A percentile compares a stretch with the other conserved stretches of the same genome.
These are phyloP conservation scores for Prunella fulvescens DNA, from an alignment of 2,113 vertebrate species.

Conservation along the genomic window DNA sequence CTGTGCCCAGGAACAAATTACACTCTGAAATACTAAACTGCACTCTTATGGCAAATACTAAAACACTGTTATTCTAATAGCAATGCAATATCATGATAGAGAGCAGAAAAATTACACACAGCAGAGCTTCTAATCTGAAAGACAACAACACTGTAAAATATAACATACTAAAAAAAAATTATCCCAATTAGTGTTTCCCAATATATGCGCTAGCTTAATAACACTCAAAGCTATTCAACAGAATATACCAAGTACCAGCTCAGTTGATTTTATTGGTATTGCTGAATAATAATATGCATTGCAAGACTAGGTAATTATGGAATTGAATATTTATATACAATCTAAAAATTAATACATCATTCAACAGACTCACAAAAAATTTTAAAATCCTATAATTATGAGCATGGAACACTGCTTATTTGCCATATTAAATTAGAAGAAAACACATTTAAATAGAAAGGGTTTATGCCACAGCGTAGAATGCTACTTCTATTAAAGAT, in stretches of 20 bases:
- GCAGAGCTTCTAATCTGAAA: not conserved
- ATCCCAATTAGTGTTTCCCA: not conserved
- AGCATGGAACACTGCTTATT: not conserved
- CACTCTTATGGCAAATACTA: not conserved
- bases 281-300: not conserved
- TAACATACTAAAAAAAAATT: not conserved
- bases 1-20: not conserved
- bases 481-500: not conserved
- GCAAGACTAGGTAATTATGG: not conserved
- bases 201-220: not conserved
- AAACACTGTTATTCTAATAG: not conserved
- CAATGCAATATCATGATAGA: not conserved
- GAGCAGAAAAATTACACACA: not conserved
- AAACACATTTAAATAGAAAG: not conserved
- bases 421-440: not conserved
- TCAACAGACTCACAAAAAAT: not conserved
- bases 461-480: not conserved
- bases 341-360: not conserved
- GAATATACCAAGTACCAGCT: not conserved
- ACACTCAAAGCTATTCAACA: not conserved
- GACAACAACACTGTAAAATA: not conserved
- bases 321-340: not conserved
- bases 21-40: not conserved
- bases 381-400: not conserved
- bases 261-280: not conserved